phyloP scores from a whole-genome alignment of 2,888 invertebrate genomes.

The Drosophila helvetica region DNA sequence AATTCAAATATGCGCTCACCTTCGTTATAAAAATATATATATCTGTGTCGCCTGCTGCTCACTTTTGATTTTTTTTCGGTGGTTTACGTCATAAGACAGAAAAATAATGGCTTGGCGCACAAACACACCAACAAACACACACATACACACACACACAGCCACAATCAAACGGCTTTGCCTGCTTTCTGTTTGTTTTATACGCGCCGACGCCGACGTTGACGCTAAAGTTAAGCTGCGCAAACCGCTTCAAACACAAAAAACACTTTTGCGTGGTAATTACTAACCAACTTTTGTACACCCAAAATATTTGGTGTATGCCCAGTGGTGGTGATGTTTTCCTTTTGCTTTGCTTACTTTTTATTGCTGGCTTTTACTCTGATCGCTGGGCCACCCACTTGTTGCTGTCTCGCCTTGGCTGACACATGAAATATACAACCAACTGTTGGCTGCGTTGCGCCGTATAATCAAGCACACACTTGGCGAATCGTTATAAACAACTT shows the following conservation, averaged over 20 bases:
- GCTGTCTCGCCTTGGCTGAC: slow-evolving; percentile 56
- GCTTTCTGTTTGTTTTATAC: slow-evolving; percentile 73
- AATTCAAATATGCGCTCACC: slow-evolving; percentile 69
- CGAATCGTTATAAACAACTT: slow-evolving; percentile 33
- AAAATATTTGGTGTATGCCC: slow-evolving; percentile 1
- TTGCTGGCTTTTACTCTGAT: slow-evolving; percentile 42
- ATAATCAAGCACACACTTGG: slow-evolving; percentile 20
- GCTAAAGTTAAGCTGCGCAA: slow-evolving; percentile 57
- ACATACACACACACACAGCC: slow-evolving; percentile 11
- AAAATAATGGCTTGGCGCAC: slow-evolving; percentile 76
- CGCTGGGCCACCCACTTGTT: slow-evolving; percentile 59
- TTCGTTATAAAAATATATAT: slow-evolving; percentile 46
- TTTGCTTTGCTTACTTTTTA: slow-evolving; percentile 23
- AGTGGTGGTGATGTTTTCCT: slow-evolving; percentile 1
- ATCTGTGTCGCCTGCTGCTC: slow-evolving; percentile 70
- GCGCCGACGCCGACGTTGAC: slow-evolving; percentile 66
- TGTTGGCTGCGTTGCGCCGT: slow-evolving; percentile 7
- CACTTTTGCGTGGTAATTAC: slow-evolving; percentile 43
- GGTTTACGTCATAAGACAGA: slow-evolving; percentile 80
- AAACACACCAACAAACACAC: slow-evolving; percentile 11
- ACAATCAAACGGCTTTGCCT: slow-evolving; percentile 55
- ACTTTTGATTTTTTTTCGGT: slow-evolving; percentile 75
- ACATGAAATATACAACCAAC: slow-evolving; percentile 46
- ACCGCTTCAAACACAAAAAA: slow-evolving; percentile 47
- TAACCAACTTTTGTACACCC: slow-evolving; percentile 7